Base-by-base conservation (phyloP, 2,113 vertebrate genomes). In the Nanorana parkeri region DNA sequence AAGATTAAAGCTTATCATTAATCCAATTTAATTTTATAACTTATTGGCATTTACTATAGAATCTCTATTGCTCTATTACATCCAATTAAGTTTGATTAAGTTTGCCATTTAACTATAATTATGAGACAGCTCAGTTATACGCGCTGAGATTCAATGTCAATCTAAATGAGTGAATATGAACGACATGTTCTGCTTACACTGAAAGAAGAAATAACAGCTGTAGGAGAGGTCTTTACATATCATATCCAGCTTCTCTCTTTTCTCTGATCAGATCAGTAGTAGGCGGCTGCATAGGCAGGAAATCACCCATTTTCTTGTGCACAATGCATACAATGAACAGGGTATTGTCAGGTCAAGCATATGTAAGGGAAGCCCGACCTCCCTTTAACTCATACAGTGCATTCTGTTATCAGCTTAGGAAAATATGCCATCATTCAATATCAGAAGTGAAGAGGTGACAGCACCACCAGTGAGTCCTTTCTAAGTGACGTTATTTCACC, bases 11-110 rank as follows among this genome's bases (percentile, higher is more conserved):
- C 52, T 10, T 13, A 36, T 71, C 51, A 72, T 72, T 71, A 61
- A 72, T 63, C 58, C 54, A 72, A 80, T 80, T 72, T 60, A 24
- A 60, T 72, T 71, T 72, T 28, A 23, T 41, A 47, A 24, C 15
- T 69, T 54, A 80, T 78, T 68, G 64, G 26, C 77, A 78, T 41
- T 78, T 24, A 58, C 13, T 68, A 23, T 21, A 36, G 28, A 23
- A 75, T 41, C 11, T 10, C 13, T 23, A 61, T 41, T 60, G 20
- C 29, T 75, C 55, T 75, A 61, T 61, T 75, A 75, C 55, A 60
- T 61, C 72, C 58, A 41, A 75, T 75, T 75, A 61, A 41, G 72
- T 75, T 60, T 61, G 72, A 75, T 75, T 75, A 61, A 41, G 72
- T 75, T 60, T 61, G 72, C 60, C 72, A 60, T 75, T 61, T 29